Conservation (phyloP, 1,140 invertebrate genomes). For the Druon quercuslanigerum region DNA sequence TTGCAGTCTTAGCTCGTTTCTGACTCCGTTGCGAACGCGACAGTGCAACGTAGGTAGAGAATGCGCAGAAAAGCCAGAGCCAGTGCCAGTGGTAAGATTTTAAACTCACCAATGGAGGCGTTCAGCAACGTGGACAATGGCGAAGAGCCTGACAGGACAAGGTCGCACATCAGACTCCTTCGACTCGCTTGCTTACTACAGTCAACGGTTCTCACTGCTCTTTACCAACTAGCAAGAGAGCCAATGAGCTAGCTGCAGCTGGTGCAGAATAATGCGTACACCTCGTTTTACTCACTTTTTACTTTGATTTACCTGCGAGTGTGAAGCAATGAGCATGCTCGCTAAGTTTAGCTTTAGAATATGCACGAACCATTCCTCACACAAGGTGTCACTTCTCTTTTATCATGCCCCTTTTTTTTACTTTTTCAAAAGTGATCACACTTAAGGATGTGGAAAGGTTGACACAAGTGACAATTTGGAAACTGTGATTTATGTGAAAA, state of each 20-base stretch:
- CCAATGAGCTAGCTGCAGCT: conserved; percentile 7
- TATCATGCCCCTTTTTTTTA: too few relatives aligned
- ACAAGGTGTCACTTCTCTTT: too few relatives aligned
- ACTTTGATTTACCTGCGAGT: not conserved
- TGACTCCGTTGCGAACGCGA: conserved; percentile 13
- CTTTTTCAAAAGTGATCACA: too few relatives aligned
- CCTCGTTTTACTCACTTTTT: conserved; percentile 25
- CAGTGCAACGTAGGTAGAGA: conserved; percentile 37
- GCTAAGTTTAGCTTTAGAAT: too few relatives aligned
- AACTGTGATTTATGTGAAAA: too few relatives aligned
- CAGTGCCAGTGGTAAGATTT: conserved; percentile 45
- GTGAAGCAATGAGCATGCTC: too few relatives aligned
- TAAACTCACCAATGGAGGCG: conserved; percentile 57
- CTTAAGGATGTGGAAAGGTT: too few relatives aligned
- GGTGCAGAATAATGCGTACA: conserved; percentile 17
- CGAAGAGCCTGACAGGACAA: conserved; percentile 66
- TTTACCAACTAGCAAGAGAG: conserved; percentile 37
- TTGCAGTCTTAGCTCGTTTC: conserved; percentile 14
- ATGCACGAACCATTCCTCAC: too few relatives aligned
- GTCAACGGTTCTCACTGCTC: conserved; percentile 50
- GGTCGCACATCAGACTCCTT: conserved; percentile 61
- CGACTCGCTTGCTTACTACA: conserved; percentile 40
- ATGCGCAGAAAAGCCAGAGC: conserved; percentile 46
- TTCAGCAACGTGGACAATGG: conserved; percentile 64
- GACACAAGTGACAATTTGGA: too few relatives aligned